Evolutionary conservation across 2,797 vertebrate genomes (phyloP), one percentile per base, ranked within the genome.

Genomic region (Ptychadena robeensis): DNA sequence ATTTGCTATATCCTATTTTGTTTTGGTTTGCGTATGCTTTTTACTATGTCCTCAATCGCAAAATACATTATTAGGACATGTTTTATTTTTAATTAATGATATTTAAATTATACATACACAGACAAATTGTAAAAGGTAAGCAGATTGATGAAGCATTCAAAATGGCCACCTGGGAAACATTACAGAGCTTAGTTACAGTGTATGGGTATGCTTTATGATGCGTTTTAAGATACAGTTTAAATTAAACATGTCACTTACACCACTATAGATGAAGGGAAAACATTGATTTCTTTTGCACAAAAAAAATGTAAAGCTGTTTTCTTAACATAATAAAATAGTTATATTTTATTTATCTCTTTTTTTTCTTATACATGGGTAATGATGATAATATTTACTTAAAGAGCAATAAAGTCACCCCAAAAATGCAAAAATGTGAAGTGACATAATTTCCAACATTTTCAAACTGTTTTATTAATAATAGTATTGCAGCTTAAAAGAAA

Each of bases 111-210:
- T 32, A 67, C 65, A 18, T 25, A 67, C 8, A 3, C n/a, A 77
- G 28, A 37, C 59, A 37, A 40, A 40, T 11, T 75, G 59, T 9
- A 30, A 18, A 37, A 27, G 35, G 57, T 7, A 28, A 63, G 25
- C 59, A 61, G 59, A 61, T 28, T 61, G 59, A 61, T 61, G 59
- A 61, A 61, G 59, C 59, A 61, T 61, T 61, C n/a, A 61, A 61
- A 61, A 61, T 61, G 59, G 3, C n/a, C 57, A 61, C 34, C 37
- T 18, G 73, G 27, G 32, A 63, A 37, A 63, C 57, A 63, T 38
- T 64, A 63, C 59, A 61, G 6, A 0, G 34, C 25, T 63, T 37
- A 74, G n/a, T 15, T 14, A 35, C 35, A 18, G 3, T 7, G 31
- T 10, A 61, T 61, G 2, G 11, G 9, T 34, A 35, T 35, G 4